Base-by-base conservation (phyloP, 2,888 invertebrate species). In the Agriotes lineatus region DNA sequence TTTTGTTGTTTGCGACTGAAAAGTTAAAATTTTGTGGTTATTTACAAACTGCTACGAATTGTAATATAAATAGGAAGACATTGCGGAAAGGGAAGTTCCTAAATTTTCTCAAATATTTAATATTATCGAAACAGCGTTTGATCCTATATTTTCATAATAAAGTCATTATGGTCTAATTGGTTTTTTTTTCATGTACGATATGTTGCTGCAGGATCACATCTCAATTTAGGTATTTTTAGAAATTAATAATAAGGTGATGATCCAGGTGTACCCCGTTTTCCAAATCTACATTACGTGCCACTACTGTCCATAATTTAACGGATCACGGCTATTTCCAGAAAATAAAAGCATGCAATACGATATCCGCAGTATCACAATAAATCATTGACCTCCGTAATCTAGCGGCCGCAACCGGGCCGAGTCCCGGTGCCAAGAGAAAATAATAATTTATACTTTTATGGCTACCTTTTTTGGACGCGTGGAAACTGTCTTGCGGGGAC, bases 401-500 rank as follows among this genome's bases (percentile, higher is more conserved):
- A n/a, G n/a, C n/a, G n/a, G n/a, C n/a, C n/a, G n/a, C n/a, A 57
- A 16, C 57, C n/a, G 48, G 44, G 57, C 18, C 9, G 18, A 20
- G 44, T 30, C 45, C 18, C 37, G 14, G 45, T 57, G 64, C 57
- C 64, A 64, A 64, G 44, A 48, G 45, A 64, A 37, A 64, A 37
- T 64, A 44, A 56, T 63, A 63, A 54, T 54, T 54, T 62, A 62
- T 62, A 62, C 35, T 62, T 62, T 62, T 63, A 42, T 44, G 42
- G 39, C 33, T 84, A 96, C 96, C 96, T 90, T 95, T 89, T 86
- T 96, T 96, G 14, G 96, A 95, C 57, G 96, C 96, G 82, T 95
- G 95, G 82, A 97, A 97, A 83, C 96, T 96, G 84, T 97, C 97
- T 80, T 95, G 94, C 0, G 95, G 93, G 54, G 93, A 93, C 81